Evolutionary conservation across 1,140 invertebrate genomes (phyloP), one percentile per base, ranked within the genome.

Genomic region (Epicauta chinensis): DNA sequence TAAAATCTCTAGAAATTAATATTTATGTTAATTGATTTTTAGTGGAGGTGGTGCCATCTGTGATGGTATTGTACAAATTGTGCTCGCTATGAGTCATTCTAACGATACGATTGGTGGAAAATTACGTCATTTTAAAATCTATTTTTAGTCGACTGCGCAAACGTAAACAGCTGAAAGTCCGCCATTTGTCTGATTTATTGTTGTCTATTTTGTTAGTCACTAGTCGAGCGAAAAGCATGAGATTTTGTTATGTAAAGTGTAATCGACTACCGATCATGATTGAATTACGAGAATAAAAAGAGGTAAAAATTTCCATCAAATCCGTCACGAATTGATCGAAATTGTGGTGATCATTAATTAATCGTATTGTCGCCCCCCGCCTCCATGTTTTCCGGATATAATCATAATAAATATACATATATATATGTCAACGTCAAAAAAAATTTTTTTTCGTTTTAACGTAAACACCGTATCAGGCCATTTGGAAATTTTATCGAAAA

Each of bases 181-280:
- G 63, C 65, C 65, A 67, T 67, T 64, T 65, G 59, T 66, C 53
- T 57, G 56, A 60, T 66, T 63, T 63, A 63, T 65, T 64, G 60
- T 65, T 63, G 59, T 62, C 39, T 57, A 56, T 53, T 60, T 58
- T 23, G 58, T 45, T 61, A 23, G 23, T 23, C 7, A 23, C 4
- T 5, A 23, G 23, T 23, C 4, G 23, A 23, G 23, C 55, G 56
- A 55, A 53, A 55, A 51, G 53, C 46, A 58, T 49, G 41, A 39
- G 29, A 43, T 51, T 40, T 53, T 38, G 17, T 55, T 51, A 54
- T 58, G 47, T 58, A 53, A 51, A 17, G 45, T 41, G 55, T 37
- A 36, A 53, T 41, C 31, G 53, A 59, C 51, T 42, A 14, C 37
- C 39, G 44, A 48, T 36, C 41, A 35, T 45, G 50, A 36, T 34